phyloP scores from a whole-genome alignment of 2,113 vertebrate species.

The Apaloderma vittatum region DNA sequence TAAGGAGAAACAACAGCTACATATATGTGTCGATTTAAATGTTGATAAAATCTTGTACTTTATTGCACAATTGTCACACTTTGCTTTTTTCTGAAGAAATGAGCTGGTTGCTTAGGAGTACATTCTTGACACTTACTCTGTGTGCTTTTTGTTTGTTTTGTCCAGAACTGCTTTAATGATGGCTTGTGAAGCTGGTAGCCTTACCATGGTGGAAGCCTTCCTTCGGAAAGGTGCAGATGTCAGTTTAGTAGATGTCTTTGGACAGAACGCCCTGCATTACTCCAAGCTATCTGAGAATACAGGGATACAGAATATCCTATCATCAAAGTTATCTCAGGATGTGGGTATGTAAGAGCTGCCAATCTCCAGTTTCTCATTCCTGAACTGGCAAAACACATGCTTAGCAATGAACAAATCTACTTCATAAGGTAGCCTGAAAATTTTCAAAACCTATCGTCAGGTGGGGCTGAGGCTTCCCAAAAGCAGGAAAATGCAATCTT shows the following conservation, averaged over 20 bases:
- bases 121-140: background rate
- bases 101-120: background rate
- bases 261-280: constrained; percentile 88
- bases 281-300: constrained; percentile 84
- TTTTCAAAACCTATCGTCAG: background rate
- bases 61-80: background rate
- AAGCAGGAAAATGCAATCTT: background rate
- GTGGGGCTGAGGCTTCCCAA: background rate
- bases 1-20: background rate
- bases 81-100: background rate
- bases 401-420: constrained; percentile 40
- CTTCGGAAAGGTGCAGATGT: constrained; percentile 86
- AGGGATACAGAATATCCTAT: constrained; percentile 83
- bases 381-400: background rate
- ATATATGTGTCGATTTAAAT: background rate
- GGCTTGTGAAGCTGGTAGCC: constrained; percentile 84
- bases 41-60: background rate
- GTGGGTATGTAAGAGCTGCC: constrained; percentile 82
- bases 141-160: background rate
- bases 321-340: constrained; percentile 82
- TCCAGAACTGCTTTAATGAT: constrained; percentile 91
- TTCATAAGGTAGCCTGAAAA: background rate
- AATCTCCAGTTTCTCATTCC: constrained; percentile 26
- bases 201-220: constrained; percentile 82
- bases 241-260: constrained; percentile 86